phyloP scores from a whole-genome alignment of 2,888 invertebrate genomes.

The Folsomia candida region DNA sequence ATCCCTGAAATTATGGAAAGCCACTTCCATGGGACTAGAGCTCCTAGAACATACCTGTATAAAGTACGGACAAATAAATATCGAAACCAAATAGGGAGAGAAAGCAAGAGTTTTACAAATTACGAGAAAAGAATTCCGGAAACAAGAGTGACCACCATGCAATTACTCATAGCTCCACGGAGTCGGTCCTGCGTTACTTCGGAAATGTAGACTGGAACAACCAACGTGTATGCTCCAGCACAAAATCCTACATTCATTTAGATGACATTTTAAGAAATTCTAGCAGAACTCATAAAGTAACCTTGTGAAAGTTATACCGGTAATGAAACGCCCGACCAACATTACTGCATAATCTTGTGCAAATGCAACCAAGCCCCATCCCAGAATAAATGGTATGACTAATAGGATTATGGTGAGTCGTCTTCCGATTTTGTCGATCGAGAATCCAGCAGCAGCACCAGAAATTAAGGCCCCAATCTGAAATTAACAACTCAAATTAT shows the following conservation, averaged over 20 bases:
- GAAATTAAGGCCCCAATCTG: constrained; percentile 65
- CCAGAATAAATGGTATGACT: constrained; percentile 65
- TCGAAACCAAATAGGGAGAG: no score
- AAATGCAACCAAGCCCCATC: constrained; percentile 57
- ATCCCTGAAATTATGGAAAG: constrained; percentile 67
- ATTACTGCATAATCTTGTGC: constrained; percentile 53
- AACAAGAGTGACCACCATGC: constrained; percentile 76
- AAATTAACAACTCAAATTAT: constrained; percentile 3
- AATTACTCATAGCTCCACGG: constrained; percentile 79
- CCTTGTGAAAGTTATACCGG: constrained; percentile 25
- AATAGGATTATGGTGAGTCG: constrained; percentile 68
- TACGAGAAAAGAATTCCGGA: constrained; percentile 44
- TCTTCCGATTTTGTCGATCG: constrained; percentile 50
- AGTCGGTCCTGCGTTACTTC: constrained; percentile 82
- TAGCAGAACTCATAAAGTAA: not conserved
- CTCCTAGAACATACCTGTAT: constrained; percentile 67
- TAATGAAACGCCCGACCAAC: constrained; percentile 56
- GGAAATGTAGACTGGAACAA: constrained; percentile 77
- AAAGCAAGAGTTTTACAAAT: no score
- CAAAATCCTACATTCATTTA: constrained; percentile 60
- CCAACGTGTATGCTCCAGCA: constrained; percentile 78
- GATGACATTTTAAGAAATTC: not conserved
- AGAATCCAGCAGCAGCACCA: constrained; percentile 65
- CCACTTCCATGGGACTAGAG: constrained; percentile 62
- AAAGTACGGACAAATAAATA: not conserved